Conservation (phyloP, 2,797 vertebrate species). For the Rachycentron canadum region DNA sequence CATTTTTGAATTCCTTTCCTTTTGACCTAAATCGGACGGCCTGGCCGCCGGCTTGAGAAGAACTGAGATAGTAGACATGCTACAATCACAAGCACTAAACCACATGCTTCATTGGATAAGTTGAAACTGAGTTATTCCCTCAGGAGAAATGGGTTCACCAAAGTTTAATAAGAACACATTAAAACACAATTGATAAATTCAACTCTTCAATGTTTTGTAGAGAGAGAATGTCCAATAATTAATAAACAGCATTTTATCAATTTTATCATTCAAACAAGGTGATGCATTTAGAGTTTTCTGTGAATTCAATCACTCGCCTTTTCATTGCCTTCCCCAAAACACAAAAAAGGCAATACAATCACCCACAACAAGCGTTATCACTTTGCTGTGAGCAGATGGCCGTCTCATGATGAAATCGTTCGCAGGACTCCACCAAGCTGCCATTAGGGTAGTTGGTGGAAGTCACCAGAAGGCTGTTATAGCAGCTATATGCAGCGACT, state of each 20-base stretch:
- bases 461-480: constrained; percentile 46
- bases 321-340: constrained; percentile 15
- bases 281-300: neutral
- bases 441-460: constrained; percentile 35
- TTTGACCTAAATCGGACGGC: constrained; percentile 23
- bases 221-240: neutral
- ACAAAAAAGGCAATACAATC: constrained; percentile 32
- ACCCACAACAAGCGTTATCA: constrained; percentile 22
- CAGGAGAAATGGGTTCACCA: neutral
- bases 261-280: neutral
- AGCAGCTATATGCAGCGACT: constrained; percentile 32
- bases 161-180: neutral
- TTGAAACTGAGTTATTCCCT: constrained; percentile 39
- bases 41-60: neutral
- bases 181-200: neutral
- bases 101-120: constrained; percentile 28
- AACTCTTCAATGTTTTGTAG: neutral
- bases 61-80: neutral
- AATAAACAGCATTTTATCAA: neutral
- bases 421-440: constrained; percentile 44
- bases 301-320: neutral
- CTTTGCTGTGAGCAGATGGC: constrained; percentile 59
- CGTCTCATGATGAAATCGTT: constrained; percentile 64
- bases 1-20: neutral
- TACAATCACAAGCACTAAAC: constrained; percentile 8